Evolutionary conservation across 2,113 vertebrate genomes (phyloP).

Genomic region (Turdus rufiventris): DNA sequence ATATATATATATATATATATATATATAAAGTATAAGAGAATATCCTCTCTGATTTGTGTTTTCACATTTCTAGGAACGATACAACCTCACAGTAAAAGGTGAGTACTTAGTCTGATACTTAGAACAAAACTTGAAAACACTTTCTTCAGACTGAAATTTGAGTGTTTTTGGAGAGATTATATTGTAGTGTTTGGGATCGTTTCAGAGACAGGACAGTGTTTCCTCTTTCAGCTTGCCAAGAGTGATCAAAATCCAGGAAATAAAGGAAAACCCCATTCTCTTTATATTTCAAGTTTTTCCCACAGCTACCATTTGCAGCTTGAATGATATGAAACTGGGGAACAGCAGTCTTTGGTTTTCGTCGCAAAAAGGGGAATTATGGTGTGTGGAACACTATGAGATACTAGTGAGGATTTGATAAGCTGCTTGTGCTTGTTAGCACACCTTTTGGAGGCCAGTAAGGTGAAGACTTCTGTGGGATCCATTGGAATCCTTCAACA

Average conservation of each 20-base stretch:
- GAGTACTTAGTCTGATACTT: background rate
- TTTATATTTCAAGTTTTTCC: background rate
- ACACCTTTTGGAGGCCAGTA: background rate
- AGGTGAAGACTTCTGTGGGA: background rate
- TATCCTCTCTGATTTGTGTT: background rate
- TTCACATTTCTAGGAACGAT: background rate
- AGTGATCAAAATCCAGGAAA: background rate
- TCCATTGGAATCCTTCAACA: background rate
- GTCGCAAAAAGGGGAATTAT: background rate
- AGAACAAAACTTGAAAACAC: background rate
- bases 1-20: no score
- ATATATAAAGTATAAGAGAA: background rate
- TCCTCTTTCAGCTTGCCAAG: background rate
- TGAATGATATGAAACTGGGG: background rate
- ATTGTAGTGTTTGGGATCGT: background rate
- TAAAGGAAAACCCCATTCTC: background rate
- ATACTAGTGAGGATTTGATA: background rate
- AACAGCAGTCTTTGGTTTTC: background rate
- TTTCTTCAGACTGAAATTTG: background rate
- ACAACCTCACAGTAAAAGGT: background rate
- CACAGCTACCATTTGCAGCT: background rate
- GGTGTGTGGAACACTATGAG: background rate
- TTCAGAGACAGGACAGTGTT: background rate
- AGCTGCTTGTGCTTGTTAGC: background rate
- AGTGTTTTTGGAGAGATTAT: background rate